phyloP scores from a whole-genome alignment of 2,888 invertebrate genomes.

The Spodoptera picta region DNA sequence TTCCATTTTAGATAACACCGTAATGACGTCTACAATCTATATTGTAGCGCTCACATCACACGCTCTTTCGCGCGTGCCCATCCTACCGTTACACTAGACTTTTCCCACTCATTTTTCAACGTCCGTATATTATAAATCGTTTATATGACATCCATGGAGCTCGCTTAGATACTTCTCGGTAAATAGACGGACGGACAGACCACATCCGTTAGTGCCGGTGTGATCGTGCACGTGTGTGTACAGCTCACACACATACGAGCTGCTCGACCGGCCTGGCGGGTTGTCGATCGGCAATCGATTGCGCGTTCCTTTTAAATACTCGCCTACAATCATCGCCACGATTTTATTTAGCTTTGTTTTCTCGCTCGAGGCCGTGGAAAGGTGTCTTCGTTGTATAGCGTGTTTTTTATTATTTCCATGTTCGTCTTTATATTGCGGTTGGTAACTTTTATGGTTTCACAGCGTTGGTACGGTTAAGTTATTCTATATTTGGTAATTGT shows the following conservation, averaged over 20 bases:
- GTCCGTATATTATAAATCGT: constrained; percentile 61
- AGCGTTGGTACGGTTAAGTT: constrained; percentile 15
- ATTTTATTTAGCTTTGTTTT: constrained; percentile 63
- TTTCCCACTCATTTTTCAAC: constrained; percentile 59
- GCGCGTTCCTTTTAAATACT: constrained; percentile 74
- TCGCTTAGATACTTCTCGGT: constrained; percentile 60
- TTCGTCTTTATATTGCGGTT: constrained; percentile 39
- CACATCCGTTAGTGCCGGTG: constrained; percentile 74
- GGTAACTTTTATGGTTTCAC: constrained; percentile 43
- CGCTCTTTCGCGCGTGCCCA: constrained; percentile 51
- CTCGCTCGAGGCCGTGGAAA: constrained; percentile 57
- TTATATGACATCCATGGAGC: constrained; percentile 60
- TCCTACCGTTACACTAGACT: constrained; percentile 56
- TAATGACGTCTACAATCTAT: constrained; percentile 39
- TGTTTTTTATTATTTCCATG: constrained; percentile 47
- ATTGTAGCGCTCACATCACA: constrained; percentile 40
- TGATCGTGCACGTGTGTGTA: constrained; percentile 47
- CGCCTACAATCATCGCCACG: constrained; percentile 64
- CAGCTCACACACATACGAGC: constrained; percentile 56
- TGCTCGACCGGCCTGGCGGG: constrained; percentile 68
- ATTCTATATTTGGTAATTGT: constrained; percentile 13
- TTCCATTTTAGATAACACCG: constrained; percentile 29
- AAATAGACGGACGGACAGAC: constrained; percentile 67
- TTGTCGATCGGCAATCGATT: constrained; percentile 79
- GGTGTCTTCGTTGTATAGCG: constrained; percentile 60